These are phyloP conservation scores for Semnornis frantzii DNA, from an alignment of 2,113 vertebrate species.

Conservation along the genomic window DNA sequence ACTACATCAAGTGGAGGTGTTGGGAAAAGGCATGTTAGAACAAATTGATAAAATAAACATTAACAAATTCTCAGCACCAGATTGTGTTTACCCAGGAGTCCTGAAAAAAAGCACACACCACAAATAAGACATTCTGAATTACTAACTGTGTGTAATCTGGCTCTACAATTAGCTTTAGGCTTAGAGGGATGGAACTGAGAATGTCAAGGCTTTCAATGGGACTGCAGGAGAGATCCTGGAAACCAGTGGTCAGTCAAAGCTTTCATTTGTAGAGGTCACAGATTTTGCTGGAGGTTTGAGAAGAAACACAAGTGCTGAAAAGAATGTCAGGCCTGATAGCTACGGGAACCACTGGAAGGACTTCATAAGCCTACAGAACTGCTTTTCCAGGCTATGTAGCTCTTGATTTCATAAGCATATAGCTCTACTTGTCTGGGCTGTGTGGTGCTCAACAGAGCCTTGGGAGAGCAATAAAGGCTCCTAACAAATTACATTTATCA, in stretches of 20 bases:
- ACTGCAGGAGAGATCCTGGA: not conserved
- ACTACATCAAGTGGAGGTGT: slow-evolving; percentile 30
- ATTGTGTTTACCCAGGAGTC: slow-evolving; percentile 57
- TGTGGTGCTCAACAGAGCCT: not conserved
- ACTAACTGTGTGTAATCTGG: slow-evolving; percentile 28
- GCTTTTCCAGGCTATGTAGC: not conserved
- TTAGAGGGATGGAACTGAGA: not conserved
- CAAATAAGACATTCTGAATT: slow-evolving; percentile 61
- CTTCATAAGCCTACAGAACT: not conserved
- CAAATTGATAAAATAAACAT: slow-evolving; percentile 57
- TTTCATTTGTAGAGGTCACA: not conserved
- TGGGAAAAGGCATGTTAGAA: slow-evolving; percentile 33
- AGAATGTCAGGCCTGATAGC: not conserved
- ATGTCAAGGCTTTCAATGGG: not conserved
- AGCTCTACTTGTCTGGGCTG: not conserved
- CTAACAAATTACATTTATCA: not conserved
- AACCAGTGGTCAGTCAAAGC: not conserved
- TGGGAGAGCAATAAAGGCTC: not conserved
- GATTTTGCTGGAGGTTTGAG: not conserved
- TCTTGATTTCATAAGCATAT: not conserved
- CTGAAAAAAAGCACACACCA: slow-evolving; percentile 15
- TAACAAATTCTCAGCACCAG: slow-evolving; percentile 44
- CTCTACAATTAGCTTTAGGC: not conserved
- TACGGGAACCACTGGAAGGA: not conserved
- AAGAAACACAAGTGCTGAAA: accelerated